These are phyloP conservation scores for Siniperca knerii DNA, from an alignment of 2,113 vertebrate species.

Conservation along the genomic window DNA sequence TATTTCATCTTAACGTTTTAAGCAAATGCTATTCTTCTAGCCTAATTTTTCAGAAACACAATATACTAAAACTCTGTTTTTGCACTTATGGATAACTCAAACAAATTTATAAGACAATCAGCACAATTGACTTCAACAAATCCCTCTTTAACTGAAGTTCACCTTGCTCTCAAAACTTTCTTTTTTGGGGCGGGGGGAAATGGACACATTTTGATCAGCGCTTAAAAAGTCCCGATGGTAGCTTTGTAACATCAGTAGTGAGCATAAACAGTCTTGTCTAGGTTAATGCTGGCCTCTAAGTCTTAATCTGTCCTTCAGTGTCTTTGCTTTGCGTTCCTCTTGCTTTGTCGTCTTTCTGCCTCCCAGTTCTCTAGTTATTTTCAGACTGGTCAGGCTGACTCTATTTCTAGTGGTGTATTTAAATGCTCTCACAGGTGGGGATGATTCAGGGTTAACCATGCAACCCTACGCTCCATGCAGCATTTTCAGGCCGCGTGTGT, in stretches of 20 bases:
- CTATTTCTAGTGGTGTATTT: constrained; percentile 75
- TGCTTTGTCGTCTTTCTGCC: constrained; percentile 59
- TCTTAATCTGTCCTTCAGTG: constrained; percentile 45
- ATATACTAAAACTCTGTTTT: background rate
- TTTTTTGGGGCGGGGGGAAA: too few relatives aligned
- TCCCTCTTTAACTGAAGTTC: background rate
- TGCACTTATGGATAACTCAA: background rate
- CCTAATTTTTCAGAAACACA: background rate
- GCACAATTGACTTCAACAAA: background rate
- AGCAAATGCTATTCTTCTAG: background rate
- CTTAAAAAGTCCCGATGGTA: background rate
- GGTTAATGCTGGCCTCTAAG: constrained; percentile 30
- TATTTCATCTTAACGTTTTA: background rate
- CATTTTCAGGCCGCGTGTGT: constrained; percentile 17
- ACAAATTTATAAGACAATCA: background rate
- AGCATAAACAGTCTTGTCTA: background rate
- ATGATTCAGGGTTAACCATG: constrained; percentile 60
- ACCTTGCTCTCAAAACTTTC: background rate
- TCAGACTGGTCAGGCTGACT: constrained; percentile 46
- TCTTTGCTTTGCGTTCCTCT: constrained; percentile 18
- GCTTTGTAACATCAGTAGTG: background rate
- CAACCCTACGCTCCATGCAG: constrained; percentile 29
- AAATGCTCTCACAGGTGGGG: constrained; percentile 68
- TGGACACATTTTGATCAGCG: background rate
- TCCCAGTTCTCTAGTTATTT: constrained; percentile 73